Percentiles rank a stretch among this genome's conserved stretches.
Evolutionary conservation across 2,113 vertebrate species (phyloP).

Genomic region (Neogale vison): DNA sequence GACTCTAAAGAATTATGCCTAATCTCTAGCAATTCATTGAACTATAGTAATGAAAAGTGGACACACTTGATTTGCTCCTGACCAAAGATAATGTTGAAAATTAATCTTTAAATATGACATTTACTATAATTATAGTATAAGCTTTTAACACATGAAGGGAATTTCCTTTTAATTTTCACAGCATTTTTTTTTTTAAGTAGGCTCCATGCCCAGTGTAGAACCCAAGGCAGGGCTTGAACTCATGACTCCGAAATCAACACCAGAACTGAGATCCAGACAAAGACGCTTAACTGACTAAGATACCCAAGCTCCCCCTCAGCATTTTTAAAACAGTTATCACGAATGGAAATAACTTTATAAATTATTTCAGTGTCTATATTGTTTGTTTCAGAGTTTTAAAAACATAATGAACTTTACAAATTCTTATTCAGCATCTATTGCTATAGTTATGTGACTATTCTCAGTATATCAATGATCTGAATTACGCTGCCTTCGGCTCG

Average conservation of each 20-base stretch:
- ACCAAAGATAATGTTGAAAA: constrained; percentile 17
- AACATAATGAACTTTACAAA: not conserved
- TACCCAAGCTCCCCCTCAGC: not conserved
- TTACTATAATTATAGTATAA: not conserved
- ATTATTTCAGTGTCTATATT: not conserved
- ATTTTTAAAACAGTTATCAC: not conserved
- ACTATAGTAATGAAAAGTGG: not conserved
- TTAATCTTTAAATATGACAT: constrained; percentile 33
- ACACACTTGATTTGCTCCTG: not conserved
- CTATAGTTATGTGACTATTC: not conserved
- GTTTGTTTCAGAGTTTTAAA: constrained; percentile 17
- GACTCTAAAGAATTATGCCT: not conserved
- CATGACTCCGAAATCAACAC: not conserved
- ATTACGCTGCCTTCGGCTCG: too few species aligned
- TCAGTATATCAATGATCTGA: not conserved
- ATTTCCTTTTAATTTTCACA: not conserved
- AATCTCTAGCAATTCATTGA: not conserved
- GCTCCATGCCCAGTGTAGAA: too few species aligned
- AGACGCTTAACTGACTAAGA: not conserved
- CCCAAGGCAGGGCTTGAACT: not conserved
- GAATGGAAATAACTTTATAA: not conserved
- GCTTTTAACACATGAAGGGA: not conserved
- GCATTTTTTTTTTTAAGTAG: not conserved
- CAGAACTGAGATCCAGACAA: not conserved
- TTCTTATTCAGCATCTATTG: not conserved